Evolutionary conservation across 2,113 vertebrate species (phyloP).

Genomic region (Promerops cafer): DNA sequence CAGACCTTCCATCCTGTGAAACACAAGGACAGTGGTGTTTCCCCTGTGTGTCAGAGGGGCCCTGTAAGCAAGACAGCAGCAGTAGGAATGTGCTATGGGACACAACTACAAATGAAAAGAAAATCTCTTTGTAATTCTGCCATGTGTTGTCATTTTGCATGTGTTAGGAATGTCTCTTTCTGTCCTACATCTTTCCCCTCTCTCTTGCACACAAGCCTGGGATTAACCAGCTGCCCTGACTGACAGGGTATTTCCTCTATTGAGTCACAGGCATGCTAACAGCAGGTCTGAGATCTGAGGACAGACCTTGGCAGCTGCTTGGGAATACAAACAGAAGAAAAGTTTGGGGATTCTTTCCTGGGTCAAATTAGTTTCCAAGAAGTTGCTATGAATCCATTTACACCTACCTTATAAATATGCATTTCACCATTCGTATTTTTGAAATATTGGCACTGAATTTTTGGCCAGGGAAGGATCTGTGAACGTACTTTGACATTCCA

Average conservation of each 20-base stretch:
- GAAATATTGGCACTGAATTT: background rate
- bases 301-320: background rate
- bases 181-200: background rate
- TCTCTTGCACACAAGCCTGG: background rate
- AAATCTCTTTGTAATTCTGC: background rate
- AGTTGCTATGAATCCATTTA: background rate
- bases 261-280: background rate
- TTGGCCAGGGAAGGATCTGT: background rate
- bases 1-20: background rate
- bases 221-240: background rate
- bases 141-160: background rate
- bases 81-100: background rate
- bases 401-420: background rate
- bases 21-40: background rate
- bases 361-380: background rate
- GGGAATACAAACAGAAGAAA: background rate
- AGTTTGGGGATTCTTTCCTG: background rate
- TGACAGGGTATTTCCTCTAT: background rate
- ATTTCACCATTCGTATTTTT: background rate
- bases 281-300: background rate
- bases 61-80: background rate
- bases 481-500: background rate
- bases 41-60: accelerated
- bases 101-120: background rate
- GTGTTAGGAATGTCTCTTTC: background rate